Evolutionary conservation across 1,140 invertebrate species (phyloP), one percentile per base, ranked within the genome.

Genomic region (Solen grandis): DNA sequence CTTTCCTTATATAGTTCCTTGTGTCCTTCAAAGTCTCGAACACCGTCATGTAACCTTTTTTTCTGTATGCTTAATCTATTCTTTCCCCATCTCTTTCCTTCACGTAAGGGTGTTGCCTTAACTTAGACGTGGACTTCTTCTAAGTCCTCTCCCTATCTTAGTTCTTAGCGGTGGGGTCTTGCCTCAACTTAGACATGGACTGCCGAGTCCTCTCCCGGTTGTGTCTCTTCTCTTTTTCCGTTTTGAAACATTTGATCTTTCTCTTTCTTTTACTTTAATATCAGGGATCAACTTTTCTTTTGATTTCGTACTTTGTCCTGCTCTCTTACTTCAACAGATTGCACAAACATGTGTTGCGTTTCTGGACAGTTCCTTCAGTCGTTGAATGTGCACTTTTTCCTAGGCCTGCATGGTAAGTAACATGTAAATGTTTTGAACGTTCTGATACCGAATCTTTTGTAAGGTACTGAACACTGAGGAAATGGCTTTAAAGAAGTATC

Each of bases 241-340:
- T 27, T 55, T 55, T 55, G 54, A 55, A 55, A 55, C 19, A 19
- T 55, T 55, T 55, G 54, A 55, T 55, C 54, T 55, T 22, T 55
- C 27, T 55, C 54, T 55, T 8, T 55, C 54, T 55, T 5, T 55
- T 27, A 55, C 54, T 55, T 55, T 55, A 22, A 55, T 55, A 55
- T 55, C 54, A 19, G 5, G 54, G 54, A 22, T 55, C n/a, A 55
- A 27, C 54, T 19, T 19, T 55, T 55, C 54, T 22, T 19, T 27
- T 55, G 54, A 22, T 55, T 55, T n/a, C 54, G n/a, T 8, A 5
- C 27, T 55, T 27, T 19, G 54, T 55, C 5, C 5, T n/a, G 5
- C 27, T 55, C 54, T 55, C 54, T 55, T 8, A 55, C 54, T 55
- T 55, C 27, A 22, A 27, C 19, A 55, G 54, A 55, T 27, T 55